phyloP scores from a whole-genome alignment of 2,797 vertebrate species.

The Philypnodon macrostomus region DNA sequence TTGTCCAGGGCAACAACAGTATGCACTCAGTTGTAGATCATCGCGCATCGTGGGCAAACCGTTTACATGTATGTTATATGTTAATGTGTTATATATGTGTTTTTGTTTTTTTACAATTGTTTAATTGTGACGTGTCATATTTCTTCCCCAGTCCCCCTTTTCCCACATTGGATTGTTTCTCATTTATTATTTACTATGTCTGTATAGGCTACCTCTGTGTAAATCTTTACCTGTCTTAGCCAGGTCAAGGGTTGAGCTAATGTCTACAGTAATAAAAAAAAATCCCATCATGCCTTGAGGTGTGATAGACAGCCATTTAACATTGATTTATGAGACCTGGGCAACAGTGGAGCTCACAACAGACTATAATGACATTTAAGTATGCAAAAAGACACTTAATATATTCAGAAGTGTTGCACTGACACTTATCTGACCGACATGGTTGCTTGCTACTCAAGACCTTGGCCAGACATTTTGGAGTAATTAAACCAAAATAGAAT shows the following conservation, averaged over 20 bases:
- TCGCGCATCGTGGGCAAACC: too few species aligned
- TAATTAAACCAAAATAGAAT: conserved; percentile 59
- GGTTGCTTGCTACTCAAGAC: conserved; percentile 16
- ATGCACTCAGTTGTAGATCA: too few species aligned
- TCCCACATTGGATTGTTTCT: too few species aligned
- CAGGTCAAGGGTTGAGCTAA: conserved; percentile 54
- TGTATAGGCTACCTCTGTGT: too few species aligned
- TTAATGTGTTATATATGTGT: too few species aligned
- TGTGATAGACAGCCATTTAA: conserved; percentile 33
- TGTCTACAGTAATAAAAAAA: conserved; percentile 50
- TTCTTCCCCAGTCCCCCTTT: too few species aligned
- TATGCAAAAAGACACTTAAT: background rate
- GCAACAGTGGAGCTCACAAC: too few species aligned
- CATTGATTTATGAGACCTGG: conserved; percentile 36
- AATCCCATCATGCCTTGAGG: conserved; percentile 27
- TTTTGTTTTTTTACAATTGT: too few species aligned
- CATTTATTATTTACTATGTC: too few species aligned
- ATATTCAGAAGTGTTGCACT: background rate
- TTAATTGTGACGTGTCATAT: too few species aligned
- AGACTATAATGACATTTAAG: background rate
- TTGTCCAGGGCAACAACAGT: too few species aligned
- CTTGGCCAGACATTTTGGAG: conserved; percentile 34
- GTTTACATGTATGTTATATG: too few species aligned
- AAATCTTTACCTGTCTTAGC: conserved; percentile 47
- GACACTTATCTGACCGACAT: conserved; percentile 12